Evolutionary conservation across 2,888 invertebrate genomes (phyloP).

Genomic region (Heliconius ismenius): DNA sequence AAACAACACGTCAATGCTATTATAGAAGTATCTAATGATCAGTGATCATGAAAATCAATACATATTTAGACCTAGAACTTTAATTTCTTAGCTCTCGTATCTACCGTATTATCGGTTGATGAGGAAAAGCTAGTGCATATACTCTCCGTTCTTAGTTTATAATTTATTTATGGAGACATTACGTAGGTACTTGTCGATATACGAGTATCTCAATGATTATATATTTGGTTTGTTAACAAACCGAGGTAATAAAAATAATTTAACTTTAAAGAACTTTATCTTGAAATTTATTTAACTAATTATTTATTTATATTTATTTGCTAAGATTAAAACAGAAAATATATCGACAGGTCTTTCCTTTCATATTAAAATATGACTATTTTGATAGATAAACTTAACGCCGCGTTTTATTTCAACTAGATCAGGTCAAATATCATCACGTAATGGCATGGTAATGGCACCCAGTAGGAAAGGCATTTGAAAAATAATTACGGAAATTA

Average conservation of each 20-base stretch:
- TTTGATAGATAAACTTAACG: not conserved
- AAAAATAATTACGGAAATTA: not conserved
- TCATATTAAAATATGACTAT: not conserved
- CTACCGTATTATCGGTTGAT: not conserved
- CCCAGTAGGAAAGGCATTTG: not conserved
- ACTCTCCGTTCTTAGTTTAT: not conserved
- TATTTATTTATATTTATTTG: too few relatives aligned
- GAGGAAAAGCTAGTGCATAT: not conserved
- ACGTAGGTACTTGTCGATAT: not conserved
- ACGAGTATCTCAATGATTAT: not conserved
- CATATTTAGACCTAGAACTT: not conserved
- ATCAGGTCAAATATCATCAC: not conserved
- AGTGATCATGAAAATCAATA: slow-evolving; percentile 12
- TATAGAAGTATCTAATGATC: slow-evolving; percentile 15
- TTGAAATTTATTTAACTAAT: too few relatives aligned
- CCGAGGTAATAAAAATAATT: not conserved
- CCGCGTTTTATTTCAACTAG: not conserved
- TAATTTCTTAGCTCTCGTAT: not conserved
- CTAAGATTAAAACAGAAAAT: too few relatives aligned
- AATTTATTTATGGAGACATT: not conserved
- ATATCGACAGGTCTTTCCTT: not conserved
- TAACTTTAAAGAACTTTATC: too few relatives aligned
- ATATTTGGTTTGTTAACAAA: not conserved
- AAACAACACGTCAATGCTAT: slow-evolving; percentile 38
- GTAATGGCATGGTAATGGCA: too few relatives aligned